Evolutionary conservation across 2,888 invertebrate species (phyloP), one percentile per base, ranked within the genome.

Genomic region (Calameuta idolon): DNA sequence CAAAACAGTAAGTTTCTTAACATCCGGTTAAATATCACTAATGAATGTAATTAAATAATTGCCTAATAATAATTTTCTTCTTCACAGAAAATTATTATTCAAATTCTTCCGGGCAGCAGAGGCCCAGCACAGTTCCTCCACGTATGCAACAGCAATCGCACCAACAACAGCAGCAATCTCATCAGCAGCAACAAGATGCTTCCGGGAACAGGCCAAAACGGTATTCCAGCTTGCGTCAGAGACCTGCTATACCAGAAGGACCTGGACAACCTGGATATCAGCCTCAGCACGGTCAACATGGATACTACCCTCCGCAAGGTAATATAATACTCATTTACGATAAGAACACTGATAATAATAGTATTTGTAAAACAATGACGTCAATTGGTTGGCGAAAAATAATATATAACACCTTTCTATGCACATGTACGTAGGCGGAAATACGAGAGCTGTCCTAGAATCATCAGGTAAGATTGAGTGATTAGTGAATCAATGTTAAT

Each of bases 141-240:
- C 91, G 88, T 86, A 91, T 89, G 90, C 92, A 90, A 81, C 92
- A 91, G 75, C 91, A 89, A 78, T 87, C 84, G 69, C 87, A 88
- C 79, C 89, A 83, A 80, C 89, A 92, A 78, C 91, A 92, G 81
- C 92, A 92, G 85, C 89, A 91, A 73, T 90, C 89, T 31, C 89
- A 85, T 55, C 87, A 84, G 82, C 85, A 79, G 80, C 87, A 84
- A 77, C 85, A 82, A 71, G 91, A 91, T 80, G 91, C 91, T 69
- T 87, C 92, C 77, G 91, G 90, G 55, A 92, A 91, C 79, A 92
- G 94, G 82, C 94, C 95, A 12, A 95, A 95, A 86, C 92, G 95
- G 34, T 95, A 95, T 89, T 95, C 95, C 4, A 94, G 94, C 79
- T 93, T 95, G 85, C 92, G 95, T 77, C 94, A 94, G 88, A 91